Evolutionary conservation across 1,140 invertebrate genomes (phyloP).

Genomic region (Cydia fagiglandana): DNA sequence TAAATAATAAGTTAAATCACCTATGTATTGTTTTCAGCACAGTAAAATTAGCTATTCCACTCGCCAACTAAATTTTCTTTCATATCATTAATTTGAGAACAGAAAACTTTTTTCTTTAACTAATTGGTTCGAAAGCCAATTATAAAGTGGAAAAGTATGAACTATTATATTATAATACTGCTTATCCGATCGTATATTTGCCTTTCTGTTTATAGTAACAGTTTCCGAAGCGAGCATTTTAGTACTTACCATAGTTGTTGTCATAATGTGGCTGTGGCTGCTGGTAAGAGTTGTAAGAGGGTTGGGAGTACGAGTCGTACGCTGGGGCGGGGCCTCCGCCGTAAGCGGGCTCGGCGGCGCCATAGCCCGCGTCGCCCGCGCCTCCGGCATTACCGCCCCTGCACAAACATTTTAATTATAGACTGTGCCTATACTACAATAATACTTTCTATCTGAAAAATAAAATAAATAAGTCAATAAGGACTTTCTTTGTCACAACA

Average conservation of each 20-base stretch:
- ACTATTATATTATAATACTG: background rate
- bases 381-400: constrained; percentile 47
- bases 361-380: constrained; percentile 67
- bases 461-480: too few species aligned
- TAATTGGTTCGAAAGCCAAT: background rate
- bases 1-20: background rate
- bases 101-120: background rate
- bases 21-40: background rate
- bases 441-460: too few species aligned
- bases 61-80: background rate
- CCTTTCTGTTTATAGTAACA: background rate
- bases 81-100: background rate
- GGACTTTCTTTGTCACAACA: too few species aligned
- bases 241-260: constrained; percentile 65
- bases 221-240: background rate
- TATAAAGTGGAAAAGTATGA: background rate
- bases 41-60: background rate
- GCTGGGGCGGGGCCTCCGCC: constrained; percentile 58
- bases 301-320: constrained; percentile 68
- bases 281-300: constrained; percentile 65
- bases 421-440: too few species aligned
- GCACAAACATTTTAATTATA: constrained; percentile 15
- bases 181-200: background rate
- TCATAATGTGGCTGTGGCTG: constrained; percentile 61
- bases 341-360: constrained; percentile 57